Evolutionary conservation across 2,113 vertebrate genomes (phyloP), one percentile per base, ranked within the genome.

Genomic region (Thunnus thynnus): DNA sequence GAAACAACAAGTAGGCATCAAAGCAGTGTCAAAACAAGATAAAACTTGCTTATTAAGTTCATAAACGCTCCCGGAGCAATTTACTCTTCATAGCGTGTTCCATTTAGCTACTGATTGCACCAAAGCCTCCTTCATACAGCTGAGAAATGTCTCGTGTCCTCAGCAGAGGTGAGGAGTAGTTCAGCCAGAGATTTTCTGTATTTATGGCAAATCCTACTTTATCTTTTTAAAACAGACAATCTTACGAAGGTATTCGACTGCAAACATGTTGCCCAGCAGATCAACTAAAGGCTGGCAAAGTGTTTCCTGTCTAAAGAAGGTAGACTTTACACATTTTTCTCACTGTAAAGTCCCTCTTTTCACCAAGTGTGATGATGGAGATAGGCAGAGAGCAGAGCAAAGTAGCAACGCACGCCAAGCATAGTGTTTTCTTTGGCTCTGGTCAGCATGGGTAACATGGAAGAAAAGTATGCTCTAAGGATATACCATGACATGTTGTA

Each of bases 401-500:
- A 56, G 72, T 2, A 30, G 55, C 32, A 30, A 60, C 8, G 71
- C 56, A 60, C 8, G 71, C 56, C 85, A 86, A 84, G 64, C 54
- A 76, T 76, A 69, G 72, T 78, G 82, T 87, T 91, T 91, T 86
- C 67, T 17, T 88, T 92, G 85, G 84, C 89, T 85, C 51, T 50
- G 17, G 47, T 32, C 50, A 76, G 77, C 66, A 80, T 17, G 69
- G 50, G 61, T 62, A 76, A 65, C 82, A 72, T 62, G 51, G 72
- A 65, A 88, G 71, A 74, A 85, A 88, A 68, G 58, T 60, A 36
- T 51, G 75, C 69, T 88, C 61, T 77, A 74, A 73, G 80, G 65
- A 82, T 79, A 85, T 78, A 84, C 13, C 67, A 64, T 83, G 68
- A 83, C 72, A 87, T 83, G 66, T 61, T 78, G 56, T 62, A 47